Conservation (phyloP, 2,797 vertebrate species). For the Meda fulgida region DNA sequence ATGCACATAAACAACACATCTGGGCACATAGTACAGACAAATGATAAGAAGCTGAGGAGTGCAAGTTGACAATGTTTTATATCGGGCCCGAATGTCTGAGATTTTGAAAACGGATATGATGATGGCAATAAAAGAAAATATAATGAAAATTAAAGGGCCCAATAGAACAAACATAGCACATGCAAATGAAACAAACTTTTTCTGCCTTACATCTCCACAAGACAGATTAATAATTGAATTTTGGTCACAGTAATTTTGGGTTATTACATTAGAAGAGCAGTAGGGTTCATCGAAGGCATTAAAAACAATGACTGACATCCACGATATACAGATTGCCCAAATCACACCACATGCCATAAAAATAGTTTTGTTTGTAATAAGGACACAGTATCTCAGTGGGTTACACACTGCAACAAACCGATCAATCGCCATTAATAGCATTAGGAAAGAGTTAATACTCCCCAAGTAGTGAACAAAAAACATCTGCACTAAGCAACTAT, state of each 20-base stretch:
- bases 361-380: slow-evolving; percentile 70
- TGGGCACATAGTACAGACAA: slow-evolving; percentile 64
- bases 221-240: slow-evolving; percentile 36
- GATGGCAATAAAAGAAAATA: slow-evolving; percentile 76
- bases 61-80: slow-evolving; percentile 72
- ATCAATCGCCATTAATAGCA: slow-evolving; percentile 73
- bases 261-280: slow-evolving; percentile 52
- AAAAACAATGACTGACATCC: not conserved
- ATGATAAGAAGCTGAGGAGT: slow-evolving; percentile 69
- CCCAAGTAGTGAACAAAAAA: slow-evolving; percentile 73
- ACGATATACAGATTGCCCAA: slow-evolving; percentile 22
- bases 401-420: slow-evolving; percentile 69
- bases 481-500: slow-evolving; percentile 72
- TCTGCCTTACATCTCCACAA: slow-evolving; percentile 34
- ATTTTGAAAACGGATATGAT: slow-evolving; percentile 69
- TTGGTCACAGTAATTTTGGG: slow-evolving; percentile 48
- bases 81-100: slow-evolving; percentile 57
- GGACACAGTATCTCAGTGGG: slow-evolving; percentile 68
- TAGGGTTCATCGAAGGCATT: slow-evolving; percentile 16
- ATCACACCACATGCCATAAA: slow-evolving; percentile 2
- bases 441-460: slow-evolving; percentile 62
- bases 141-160: slow-evolving; percentile 63
- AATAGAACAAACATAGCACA: slow-evolving; percentile 44
- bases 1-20: slow-evolving; percentile 47
- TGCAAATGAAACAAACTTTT: not conserved